Evolutionary conservation across 2,888 invertebrate species (phyloP).

Genomic region (Clostera curtula): DNA sequence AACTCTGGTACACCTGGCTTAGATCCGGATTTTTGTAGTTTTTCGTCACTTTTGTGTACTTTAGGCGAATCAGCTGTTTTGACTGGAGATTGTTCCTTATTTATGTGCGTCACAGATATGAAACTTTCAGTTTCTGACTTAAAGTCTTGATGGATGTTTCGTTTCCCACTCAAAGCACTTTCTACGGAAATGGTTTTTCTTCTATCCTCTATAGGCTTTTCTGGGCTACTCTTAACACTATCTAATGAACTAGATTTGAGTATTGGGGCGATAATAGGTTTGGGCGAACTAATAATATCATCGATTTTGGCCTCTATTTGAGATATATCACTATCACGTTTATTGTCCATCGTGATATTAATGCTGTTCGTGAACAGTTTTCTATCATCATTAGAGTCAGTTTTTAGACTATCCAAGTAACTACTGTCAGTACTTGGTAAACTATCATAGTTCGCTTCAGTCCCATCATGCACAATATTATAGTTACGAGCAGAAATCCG

Average conservation of each 20-base stretch:
- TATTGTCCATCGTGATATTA: conserved; percentile 54
- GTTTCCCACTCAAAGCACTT: conserved; percentile 49
- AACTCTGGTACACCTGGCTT: conserved; percentile 77
- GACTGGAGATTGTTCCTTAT: conserved; percentile 54
- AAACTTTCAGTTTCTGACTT: conserved; percentile 59
- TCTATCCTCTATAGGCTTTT: conserved; percentile 59
- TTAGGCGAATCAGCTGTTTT: conserved; percentile 39
- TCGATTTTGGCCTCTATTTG: conserved; percentile 73
- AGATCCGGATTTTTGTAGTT: conserved; percentile 37
- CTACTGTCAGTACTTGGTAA: conserved; percentile 66
- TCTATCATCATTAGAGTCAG: conserved; percentile 50
- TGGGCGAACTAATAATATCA: conserved; percentile 71
- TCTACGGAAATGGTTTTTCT: conserved; percentile 69
- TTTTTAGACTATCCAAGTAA: conserved; percentile 65
- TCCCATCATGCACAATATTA: conserved; percentile 40
- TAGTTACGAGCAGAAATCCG: conserved; percentile 62
- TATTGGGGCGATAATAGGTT: conserved; percentile 65
- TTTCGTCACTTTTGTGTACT: conserved; percentile 54
- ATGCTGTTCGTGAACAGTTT: conserved; percentile 61
- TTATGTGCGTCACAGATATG: conserved; percentile 74
- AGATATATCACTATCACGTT: conserved; percentile 67
- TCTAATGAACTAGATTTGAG: conserved; percentile 74
- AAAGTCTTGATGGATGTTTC: conserved; percentile 33
- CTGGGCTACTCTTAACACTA: conserved; percentile 74
- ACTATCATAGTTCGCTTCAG: conserved; percentile 61